These are phyloP conservation scores for Limnephilus rhombicus DNA, from an alignment of 2,888 invertebrate species.

Conservation along the genomic window DNA sequence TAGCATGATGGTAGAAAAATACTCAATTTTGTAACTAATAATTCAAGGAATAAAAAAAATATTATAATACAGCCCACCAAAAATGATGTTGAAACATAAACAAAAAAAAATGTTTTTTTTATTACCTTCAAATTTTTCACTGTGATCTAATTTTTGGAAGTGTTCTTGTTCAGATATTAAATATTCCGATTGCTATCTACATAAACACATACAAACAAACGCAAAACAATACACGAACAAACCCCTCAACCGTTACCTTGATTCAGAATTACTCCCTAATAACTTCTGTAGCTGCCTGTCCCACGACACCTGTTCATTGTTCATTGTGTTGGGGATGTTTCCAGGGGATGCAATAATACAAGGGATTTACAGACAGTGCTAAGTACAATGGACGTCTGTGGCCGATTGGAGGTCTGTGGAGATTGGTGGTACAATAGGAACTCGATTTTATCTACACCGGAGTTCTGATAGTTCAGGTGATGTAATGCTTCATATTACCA, in stretches of 20 bases:
- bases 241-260: conserved; percentile 8
- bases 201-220: conserved; percentile 3
- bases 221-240: conserved; percentile 6
- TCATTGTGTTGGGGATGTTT: not conserved
- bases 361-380: not conserved
- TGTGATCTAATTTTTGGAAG: no score
- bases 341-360: conserved; percentile 5
- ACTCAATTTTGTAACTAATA: no score
- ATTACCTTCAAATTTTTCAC: no score
- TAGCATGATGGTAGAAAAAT: no score
- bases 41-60: no score
- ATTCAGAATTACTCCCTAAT: conserved; percentile 21
- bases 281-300: conserved; percentile 2
- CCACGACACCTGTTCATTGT: conserved; percentile 23
- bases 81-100: no score
- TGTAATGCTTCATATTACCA: not conserved
- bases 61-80: no score
- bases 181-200: not conserved
- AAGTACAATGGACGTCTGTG: not conserved
- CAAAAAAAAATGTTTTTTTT: no score
- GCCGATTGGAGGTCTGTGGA: not conserved
- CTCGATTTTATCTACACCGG: not conserved
- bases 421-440: not conserved
- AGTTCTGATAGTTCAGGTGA: not conserved
- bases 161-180: not conserved